These are phyloP conservation scores for Stenotaenia linearis DNA, from an alignment of 2,888 invertebrate species.

Conservation along the genomic window DNA sequence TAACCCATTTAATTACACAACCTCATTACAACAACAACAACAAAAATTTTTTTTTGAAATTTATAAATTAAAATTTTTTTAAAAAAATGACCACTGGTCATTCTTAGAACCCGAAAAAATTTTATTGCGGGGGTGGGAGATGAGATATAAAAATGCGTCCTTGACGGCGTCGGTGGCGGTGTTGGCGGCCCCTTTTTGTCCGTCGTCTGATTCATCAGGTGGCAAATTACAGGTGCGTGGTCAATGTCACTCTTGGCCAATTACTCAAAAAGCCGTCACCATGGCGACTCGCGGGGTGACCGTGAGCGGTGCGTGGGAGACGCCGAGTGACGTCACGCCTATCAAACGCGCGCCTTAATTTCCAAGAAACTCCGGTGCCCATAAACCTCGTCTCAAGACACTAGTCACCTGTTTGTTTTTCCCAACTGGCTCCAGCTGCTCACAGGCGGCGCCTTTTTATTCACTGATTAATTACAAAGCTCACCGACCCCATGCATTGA, in stretches of 20 bases:
- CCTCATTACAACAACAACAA: not conserved
- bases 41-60: not conserved
- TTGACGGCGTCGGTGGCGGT: slow-evolving; percentile 26
- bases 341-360: slow-evolving; percentile 26
- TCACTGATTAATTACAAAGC: slow-evolving; percentile 26
- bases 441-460: slow-evolving; percentile 26
- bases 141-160: not conserved
- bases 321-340: slow-evolving; percentile 24
- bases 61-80: not conserved
- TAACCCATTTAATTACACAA: slow-evolving; percentile 16
- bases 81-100: not conserved
- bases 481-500: not conserved
- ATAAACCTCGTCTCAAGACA: slow-evolving; percentile 26
- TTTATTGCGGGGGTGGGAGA: slow-evolving; percentile 2
- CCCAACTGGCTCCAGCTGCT: slow-evolving; percentile 26
- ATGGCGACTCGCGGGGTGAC: slow-evolving; percentile 8
- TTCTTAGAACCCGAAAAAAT: not conserved
- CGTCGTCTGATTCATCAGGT: slow-evolving; percentile 26
- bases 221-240: slow-evolving; percentile 26
- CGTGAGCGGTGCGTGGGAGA: slow-evolving; percentile 13
- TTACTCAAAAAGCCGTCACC: slow-evolving; percentile 26
- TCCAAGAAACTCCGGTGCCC: slow-evolving; percentile 24
- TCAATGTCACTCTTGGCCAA: slow-evolving; percentile 26
- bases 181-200: slow-evolving; percentile 26
- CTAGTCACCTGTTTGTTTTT: slow-evolving; percentile 26